Conservation (phyloP, 1,140 invertebrate genomes). For the Orchestia grillus region DNA sequence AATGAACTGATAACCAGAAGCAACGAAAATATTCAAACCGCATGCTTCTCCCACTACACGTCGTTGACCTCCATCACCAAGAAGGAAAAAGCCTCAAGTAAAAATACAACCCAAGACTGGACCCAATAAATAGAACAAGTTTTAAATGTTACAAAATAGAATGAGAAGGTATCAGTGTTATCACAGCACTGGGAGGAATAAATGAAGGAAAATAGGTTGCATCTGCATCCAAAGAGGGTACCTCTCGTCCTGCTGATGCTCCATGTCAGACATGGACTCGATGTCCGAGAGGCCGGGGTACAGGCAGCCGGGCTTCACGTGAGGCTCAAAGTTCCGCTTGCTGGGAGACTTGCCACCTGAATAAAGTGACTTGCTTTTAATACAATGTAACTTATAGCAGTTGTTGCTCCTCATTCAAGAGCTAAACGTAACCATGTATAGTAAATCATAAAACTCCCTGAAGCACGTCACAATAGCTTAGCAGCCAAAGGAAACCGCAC, state of each 20-base stretch:
- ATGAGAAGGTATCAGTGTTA: too few species aligned
- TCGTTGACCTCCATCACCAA: too few species aligned
- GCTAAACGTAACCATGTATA: neutral
- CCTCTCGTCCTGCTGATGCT: conserved; percentile 54
- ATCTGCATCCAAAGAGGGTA: neutral
- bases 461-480: neutral
- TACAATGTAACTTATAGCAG: neutral
- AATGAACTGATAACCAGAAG: too few species aligned
- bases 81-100: too few species aligned
- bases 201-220: too few species aligned
- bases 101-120: too few species aligned
- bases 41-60: too few species aligned
- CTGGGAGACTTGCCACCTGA: conserved; percentile 58
- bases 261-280: conserved; percentile 66
- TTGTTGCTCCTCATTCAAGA: neutral
- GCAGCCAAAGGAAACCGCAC: neutral
- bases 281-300: conserved; percentile 67
- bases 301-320: conserved; percentile 65
- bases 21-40: too few species aligned
- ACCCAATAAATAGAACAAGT: too few species aligned
- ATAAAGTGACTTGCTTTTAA: neutral
- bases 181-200: too few species aligned
- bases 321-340: conserved; percentile 61
- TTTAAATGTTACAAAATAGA: too few species aligned
- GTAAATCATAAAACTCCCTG: neutral